These are phyloP conservation scores for Cataglyphis livida DNA, from an alignment of 2,888 invertebrate species.

Conservation along the genomic window DNA sequence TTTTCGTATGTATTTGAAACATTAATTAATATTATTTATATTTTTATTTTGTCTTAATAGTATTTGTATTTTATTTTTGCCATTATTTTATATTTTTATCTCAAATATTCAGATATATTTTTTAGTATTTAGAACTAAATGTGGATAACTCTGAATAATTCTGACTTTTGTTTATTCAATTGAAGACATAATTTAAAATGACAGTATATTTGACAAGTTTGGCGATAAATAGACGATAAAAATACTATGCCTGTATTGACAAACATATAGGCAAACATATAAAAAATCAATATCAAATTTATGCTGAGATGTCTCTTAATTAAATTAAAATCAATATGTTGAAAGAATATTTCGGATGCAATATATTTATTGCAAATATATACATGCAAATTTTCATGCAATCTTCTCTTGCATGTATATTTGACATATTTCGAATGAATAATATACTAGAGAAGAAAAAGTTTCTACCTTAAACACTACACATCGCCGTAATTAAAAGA, in stretches of 20 bases:
- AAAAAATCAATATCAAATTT: not conserved
- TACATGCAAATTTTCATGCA: not conserved
- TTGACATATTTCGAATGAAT: not conserved
- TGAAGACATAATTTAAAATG: not conserved
- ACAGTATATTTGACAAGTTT: not conserved
- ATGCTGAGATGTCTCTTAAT: not conserved
- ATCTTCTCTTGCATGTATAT: not conserved
- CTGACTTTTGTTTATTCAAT: not conserved
- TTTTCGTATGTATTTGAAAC: not conserved
- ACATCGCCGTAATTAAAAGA: conserved; percentile 59
- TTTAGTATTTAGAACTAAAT: not conserved
- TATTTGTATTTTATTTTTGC: not conserved
- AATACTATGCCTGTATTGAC: not conserved
- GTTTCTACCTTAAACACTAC: conserved; percentile 14
- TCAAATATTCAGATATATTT: not conserved
- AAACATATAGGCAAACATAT: not conserved
- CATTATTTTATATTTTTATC: not conserved
- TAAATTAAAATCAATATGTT: not conserved
- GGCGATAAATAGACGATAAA: conserved; percentile 2
- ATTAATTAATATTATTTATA: not conserved
- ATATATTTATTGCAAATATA: not conserved
- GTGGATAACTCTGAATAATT: not conserved
- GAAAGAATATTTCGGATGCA: not conserved
- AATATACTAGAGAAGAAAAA: not conserved
- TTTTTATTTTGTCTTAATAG: not conserved